Conservation (phyloP, 92 coral and sea anemone species). For the Parazoanthus darwini region DNA sequence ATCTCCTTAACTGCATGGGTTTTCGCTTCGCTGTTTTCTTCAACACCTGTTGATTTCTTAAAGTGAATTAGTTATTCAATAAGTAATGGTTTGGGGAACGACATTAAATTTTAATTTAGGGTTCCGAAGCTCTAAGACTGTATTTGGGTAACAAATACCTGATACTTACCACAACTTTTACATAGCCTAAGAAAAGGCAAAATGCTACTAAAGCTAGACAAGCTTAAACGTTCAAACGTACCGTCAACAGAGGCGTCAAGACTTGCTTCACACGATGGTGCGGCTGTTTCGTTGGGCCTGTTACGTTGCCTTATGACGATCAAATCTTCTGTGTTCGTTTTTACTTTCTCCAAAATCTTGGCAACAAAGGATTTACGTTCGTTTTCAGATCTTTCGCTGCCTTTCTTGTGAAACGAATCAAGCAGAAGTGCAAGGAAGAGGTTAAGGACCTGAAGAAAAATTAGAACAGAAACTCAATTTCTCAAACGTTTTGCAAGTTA, state of each 20-base stretch:
- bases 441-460: slow-evolving; percentile 25
- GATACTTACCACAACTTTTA: neutral
- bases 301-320: neutral
- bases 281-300: neutral
- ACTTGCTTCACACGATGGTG: neutral
- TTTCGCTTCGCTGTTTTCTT: neutral
- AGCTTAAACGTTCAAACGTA: neutral
- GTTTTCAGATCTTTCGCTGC: neutral
- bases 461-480: neutral
- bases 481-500: too few relatives aligned
- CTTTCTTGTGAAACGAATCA: slow-evolving; percentile 14
- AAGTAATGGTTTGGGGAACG: neutral
- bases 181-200: neutral
- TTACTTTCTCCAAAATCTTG: neutral
- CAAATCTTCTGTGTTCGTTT: neutral
- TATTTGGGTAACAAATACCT: neutral
- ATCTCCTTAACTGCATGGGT: neutral
- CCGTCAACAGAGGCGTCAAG: slow-evolving; percentile 1
- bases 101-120: neutral
- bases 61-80: neutral
- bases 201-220: neutral
- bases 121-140: too few relatives aligned
- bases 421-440: slow-evolving; percentile 26
- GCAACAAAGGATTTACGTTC: neutral
- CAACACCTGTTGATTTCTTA: neutral